Percentiles rank a stretch among this genome's conserved stretches.
Evolutionary conservation across 2,113 vertebrate species (phyloP).

Genomic region (Tyrannus savana): DNA sequence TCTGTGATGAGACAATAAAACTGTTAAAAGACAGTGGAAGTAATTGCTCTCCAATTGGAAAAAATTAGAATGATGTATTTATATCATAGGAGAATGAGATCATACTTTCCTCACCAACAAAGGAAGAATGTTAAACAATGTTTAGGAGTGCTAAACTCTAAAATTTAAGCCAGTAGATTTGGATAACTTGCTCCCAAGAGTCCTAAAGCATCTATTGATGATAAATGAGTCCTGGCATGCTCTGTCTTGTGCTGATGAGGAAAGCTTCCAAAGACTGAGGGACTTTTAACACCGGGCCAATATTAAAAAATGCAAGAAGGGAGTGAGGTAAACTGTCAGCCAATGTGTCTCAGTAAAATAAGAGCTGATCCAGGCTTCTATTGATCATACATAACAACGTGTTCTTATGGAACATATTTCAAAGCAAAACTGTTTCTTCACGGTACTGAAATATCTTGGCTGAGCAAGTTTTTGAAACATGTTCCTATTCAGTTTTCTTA

Average conservation of each 20-base stretch:
- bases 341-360: background rate
- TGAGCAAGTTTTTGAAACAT: background rate
- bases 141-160: background rate
- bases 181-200: background rate
- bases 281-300: background rate
- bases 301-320: background rate
- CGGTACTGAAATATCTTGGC: background rate
- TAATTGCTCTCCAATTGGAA: constrained; percentile 2
- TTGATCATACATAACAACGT: background rate
- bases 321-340: background rate
- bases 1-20: background rate
- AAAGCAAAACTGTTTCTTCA: constrained; percentile 1
- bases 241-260: background rate
- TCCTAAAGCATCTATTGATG: background rate
- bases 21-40: background rate
- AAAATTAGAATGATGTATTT: background rate
- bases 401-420: background rate
- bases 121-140: background rate
- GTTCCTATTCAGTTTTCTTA: background rate
- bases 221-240: background rate
- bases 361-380: background rate
- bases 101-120: background rate
- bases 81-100: constrained; percentile 13
- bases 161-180: background rate
- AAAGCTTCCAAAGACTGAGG: background rate